These are phyloP conservation scores for Alces alces DNA, from an alignment of 2,113 vertebrate species.

Conservation along the genomic window DNA sequence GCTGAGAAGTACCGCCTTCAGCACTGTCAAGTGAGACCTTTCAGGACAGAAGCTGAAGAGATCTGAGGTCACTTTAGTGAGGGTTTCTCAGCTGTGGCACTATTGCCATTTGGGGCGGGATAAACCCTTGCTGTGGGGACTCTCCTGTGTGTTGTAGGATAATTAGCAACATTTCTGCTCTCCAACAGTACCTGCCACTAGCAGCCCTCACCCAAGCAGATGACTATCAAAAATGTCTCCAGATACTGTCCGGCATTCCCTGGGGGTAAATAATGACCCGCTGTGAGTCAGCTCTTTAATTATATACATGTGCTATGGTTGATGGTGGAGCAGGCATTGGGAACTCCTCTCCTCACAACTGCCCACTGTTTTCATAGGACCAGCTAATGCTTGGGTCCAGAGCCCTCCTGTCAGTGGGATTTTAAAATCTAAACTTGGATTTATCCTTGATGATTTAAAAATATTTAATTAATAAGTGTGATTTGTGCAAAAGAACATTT, in stretches of 20 bases:
- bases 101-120: fast-evolving
- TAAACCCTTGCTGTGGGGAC: not conserved
- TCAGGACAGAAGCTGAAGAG: not conserved
- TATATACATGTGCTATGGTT: no score
- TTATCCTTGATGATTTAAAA: not conserved
- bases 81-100: fast-evolving
- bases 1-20: fast-evolving
- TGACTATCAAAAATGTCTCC: not conserved
- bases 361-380: no score
- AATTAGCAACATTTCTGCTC: no score
- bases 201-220: not conserved
- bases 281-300: not conserved
- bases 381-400: no score
- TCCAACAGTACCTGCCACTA: not conserved
- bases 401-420: not conserved
- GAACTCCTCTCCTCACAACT: fast-evolving
- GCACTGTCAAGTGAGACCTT: fast-evolving
- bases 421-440: not conserved
- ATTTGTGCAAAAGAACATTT: not conserved
- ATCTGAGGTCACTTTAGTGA: fast-evolving
- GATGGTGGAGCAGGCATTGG: no score
- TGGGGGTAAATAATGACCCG: not conserved
- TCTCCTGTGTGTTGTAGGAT: not conserved
- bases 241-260: not conserved
- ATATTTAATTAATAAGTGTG: not conserved